Evolutionary conservation across 2,888 invertebrate genomes (phyloP), one percentile per base, ranked within the genome.

Genomic region (Vanessa cardui): DNA sequence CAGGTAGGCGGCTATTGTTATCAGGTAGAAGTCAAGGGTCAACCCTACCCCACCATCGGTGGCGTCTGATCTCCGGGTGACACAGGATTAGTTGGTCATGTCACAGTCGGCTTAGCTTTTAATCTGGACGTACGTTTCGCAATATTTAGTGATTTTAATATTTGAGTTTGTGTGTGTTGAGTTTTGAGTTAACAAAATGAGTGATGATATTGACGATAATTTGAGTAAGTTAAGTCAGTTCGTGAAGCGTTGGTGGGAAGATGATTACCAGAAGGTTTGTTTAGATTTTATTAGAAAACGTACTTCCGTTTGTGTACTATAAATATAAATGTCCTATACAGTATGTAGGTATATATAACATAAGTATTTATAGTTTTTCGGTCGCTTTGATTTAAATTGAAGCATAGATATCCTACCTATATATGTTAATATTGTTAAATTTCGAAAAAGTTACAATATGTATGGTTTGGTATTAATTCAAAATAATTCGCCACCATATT

Each of bases 171-270:
- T n/a, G 26, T 16, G 16, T 50, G 33, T 72, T 65, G 68, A 59
- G 68, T 69, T 39, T 20, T 59, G 60, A 64, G 61, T 54, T 58
- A 15, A 1, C 66, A 72, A 62, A 15, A 82, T 83, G 83, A 80
- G 80, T 77, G 83, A 81, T 33, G 74, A 76, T 46, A 74, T 74
- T 72, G 84, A 84, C 20, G 80, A 79, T 65, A 82, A 82, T 78
- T 79, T 90, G 75, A 76, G 73, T 20, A 85, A 86, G 74, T 74
- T 90, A 64, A 80, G 82, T 18, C 82, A 81, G 73, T 90, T 89
- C 71, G 87, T 89, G 8, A 87, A 86, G 72, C 81, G 89, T 2
- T 91, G 90, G 90, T 90, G 89, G 89, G 86, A 89, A 76, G 86
- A 89, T 58, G 84, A 80, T 74, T 83, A 85, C 76, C 58, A 72